Evolutionary conservation across 2,113 vertebrate species (phyloP).

Genomic region (Sardina pilchardus): DNA sequence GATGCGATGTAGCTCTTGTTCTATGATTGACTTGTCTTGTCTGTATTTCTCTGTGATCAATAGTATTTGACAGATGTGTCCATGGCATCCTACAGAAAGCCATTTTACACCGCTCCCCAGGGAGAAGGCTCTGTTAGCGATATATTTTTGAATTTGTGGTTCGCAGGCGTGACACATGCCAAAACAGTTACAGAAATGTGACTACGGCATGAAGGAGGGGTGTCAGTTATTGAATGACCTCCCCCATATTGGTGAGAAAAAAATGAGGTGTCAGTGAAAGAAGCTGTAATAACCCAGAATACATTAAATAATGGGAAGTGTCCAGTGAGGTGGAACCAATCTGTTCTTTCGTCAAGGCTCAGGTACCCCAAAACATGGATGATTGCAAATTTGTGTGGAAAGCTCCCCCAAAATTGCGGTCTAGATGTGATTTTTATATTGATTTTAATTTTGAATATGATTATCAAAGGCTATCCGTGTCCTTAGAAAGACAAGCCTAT

Average conservation of each 20-base stretch:
- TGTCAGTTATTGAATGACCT: slow-evolving; percentile 77
- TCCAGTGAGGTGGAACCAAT: slow-evolving; percentile 68
- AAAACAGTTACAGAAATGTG: slow-evolving; percentile 74
- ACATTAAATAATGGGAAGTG: slow-evolving; percentile 72
- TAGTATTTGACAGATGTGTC: slow-evolving; percentile 72
- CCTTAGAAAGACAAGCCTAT: not conserved
- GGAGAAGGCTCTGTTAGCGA: slow-evolving; percentile 71
- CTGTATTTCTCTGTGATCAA: slow-evolving; percentile 72
- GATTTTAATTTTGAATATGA: slow-evolving; percentile 12
- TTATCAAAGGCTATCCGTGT: not conserved
- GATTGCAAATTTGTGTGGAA: not conserved
- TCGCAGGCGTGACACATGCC: slow-evolving; percentile 71
- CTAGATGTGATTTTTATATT: slow-evolving; percentile 3
- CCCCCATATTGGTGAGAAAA: slow-evolving; percentile 68
- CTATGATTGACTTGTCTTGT: slow-evolving; percentile 67
- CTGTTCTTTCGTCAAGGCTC: slow-evolving; percentile 62
- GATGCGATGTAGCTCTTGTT: slow-evolving; percentile 51
- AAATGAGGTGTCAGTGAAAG: slow-evolving; percentile 73
- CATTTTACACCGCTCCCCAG: slow-evolving; percentile 56
- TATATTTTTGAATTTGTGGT: slow-evolving; percentile 69
- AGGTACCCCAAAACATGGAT: slow-evolving; percentile 46
- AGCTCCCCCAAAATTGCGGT: not conserved
- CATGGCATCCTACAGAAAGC: slow-evolving; percentile 63
- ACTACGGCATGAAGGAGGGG: slow-evolving; percentile 70
- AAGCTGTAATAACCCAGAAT: slow-evolving; percentile 75